Base-by-base conservation (phyloP, 2,113 vertebrate genomes). In the Anser cygnoides region DNA sequence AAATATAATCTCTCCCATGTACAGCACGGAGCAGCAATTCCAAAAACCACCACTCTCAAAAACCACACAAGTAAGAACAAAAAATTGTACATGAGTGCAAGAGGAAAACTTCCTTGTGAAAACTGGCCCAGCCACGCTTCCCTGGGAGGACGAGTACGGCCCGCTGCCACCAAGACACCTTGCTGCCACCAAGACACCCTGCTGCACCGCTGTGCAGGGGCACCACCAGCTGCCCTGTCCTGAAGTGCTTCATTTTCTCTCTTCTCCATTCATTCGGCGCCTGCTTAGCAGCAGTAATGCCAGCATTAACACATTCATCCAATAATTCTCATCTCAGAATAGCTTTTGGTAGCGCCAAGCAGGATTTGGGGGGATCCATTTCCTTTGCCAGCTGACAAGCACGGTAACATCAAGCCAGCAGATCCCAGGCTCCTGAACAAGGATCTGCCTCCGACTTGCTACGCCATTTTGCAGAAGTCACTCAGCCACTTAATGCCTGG, bases 381-480 rank as follows among this genome's bases (percentile, higher is more conserved):
- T 70, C 78, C 93, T 81, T 71, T 71, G n/a, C 75, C 79, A 95
- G 28, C 50, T 74, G 72, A 94, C 85, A 83, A 83, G 63, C 83
- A 90, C 3, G 14, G 61, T 81, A 72, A 9, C 50, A 62, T 85
- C 74, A 85, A 95, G 2, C 73, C 6, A 23, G 84, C 62, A 93
- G 87, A 95, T 89, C 72, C 94, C 33, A 85, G 81, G 49, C n/a
- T 93, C 87, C 89, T 21, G 74, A 88, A 83, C 33, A 62, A 52
- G 50, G n/a, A 92, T 44, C 55, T 96, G 84, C 55, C 59, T 85
- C 55, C 63, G 59, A 52, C 59, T 87, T 8, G 3, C 63, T 79
- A 26, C 54, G 44, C 71, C 71, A 77, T 86, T 94, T 67, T 88
- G 76, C 67, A 90, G 83, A 95, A 92, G 77, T 88, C 88, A 93